Evolutionary conservation across 2,888 invertebrate species (phyloP).

Genomic region (Mesorhabditis belari): DNA sequence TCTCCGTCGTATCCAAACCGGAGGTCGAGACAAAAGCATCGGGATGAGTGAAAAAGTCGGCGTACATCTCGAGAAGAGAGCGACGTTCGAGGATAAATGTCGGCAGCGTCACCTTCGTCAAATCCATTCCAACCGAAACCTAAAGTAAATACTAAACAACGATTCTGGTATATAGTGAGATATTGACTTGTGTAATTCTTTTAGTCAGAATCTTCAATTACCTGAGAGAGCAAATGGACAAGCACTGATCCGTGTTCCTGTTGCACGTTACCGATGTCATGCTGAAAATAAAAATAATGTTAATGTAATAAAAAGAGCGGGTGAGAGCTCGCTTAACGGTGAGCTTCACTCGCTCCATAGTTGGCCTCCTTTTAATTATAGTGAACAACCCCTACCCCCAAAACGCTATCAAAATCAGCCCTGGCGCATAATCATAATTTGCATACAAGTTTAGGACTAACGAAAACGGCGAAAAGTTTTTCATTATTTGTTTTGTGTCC

Average conservation of each 20-base stretch:
- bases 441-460: no score
- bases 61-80: conserved; percentile 97
- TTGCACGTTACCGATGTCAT: conserved; percentile 64
- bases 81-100: conserved; percentile 96
- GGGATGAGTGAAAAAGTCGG: conserved; percentile 98
- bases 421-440: no score
- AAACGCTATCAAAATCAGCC: no score
- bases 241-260: conserved; percentile 95
- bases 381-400: no score
- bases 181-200: neutral
- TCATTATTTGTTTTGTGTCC: no score
- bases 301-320: no score
- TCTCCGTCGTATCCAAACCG: conserved; percentile 48
- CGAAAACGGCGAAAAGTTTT: no score
- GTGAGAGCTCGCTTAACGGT: no score
- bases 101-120: conserved; percentile 94
- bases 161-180: neutral
- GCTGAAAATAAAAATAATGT: no score
- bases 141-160: conserved; percentile 8
- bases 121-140: conserved; percentile 97
- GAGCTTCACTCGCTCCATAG: no score
- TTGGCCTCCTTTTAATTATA: no score
- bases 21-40: conserved; percentile 80
- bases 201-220: conserved; percentile 3
- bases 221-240: conserved; percentile 86